Percentiles rank a stretch among this genome's conserved stretches.
These are phyloP conservation scores for Criorhina ranunculi DNA, from an alignment of 2,888 invertebrate genomes.

Conservation along the genomic window DNA sequence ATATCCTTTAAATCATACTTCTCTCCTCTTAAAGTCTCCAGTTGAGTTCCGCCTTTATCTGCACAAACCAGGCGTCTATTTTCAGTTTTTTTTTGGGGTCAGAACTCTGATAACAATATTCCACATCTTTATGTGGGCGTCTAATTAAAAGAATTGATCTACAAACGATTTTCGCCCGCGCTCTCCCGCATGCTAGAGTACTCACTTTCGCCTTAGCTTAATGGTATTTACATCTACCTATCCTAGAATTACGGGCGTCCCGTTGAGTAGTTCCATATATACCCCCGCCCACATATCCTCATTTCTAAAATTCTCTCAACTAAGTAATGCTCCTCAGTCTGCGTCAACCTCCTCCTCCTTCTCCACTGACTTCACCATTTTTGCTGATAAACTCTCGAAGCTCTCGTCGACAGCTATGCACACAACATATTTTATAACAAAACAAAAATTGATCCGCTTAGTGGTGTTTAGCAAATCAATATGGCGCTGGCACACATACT, in stretches of 20 bases:
- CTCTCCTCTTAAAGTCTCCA: no score
- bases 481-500: slow-evolving; percentile 52
- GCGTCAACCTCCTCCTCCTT: not conserved
- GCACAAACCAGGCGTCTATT: not conserved
- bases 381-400: slow-evolving; percentile 60
- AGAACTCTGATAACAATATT: not conserved
- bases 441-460: slow-evolving; percentile 75
- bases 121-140: slow-evolving; percentile 3
- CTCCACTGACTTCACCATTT: not conserved
- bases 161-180: not conserved
- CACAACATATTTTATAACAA: slow-evolving; percentile 72
- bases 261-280: slow-evolving; percentile 44
- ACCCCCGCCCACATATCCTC: slow-evolving; percentile 22
- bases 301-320: slow-evolving; percentile 48
- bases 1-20: no score
- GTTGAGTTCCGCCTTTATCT: no score
- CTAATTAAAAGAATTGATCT: slow-evolving; percentile 34
- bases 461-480: slow-evolving; percentile 71
- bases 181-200: not conserved
- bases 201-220: not conserved
- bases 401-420: slow-evolving; percentile 68
- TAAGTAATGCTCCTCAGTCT: slow-evolving; percentile 26
- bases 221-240: slow-evolving; percentile 31
- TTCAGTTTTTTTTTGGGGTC: not conserved
- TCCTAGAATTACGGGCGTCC: slow-evolving; percentile 34